A percentile compares a stretch with the other conserved stretches of the same genome.
Conservation (phyloP, 2,113 vertebrate species). For the Mus spicilegus region DNA sequence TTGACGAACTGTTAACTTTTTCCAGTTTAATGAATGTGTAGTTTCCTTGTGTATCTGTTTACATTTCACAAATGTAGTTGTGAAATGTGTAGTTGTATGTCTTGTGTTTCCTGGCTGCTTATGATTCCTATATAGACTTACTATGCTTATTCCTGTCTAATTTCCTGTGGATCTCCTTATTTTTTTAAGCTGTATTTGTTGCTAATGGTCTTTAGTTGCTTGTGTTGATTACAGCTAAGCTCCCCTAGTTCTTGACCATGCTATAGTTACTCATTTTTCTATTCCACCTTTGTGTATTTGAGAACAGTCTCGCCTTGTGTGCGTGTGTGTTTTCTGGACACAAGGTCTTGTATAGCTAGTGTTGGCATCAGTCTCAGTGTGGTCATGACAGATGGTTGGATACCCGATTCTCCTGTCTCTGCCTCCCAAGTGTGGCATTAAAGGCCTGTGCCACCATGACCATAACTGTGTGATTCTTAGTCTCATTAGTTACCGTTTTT, state of each 20-base stretch:
- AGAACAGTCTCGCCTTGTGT: slow-evolving; percentile 9
- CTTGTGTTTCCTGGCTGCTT: background rate
- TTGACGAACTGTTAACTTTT: background rate
- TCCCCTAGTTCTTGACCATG: background rate
- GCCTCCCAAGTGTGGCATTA: background rate
- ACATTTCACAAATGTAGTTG: background rate
- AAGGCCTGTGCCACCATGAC: background rate
- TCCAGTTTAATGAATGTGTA: background rate
- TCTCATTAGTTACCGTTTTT: background rate
- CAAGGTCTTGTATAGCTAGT: background rate
- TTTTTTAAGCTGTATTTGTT: slow-evolving; percentile 19
- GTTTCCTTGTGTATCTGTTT: slow-evolving; percentile 36
- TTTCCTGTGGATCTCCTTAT: background rate
- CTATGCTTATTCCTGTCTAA: background rate
- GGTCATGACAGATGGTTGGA: background rate
- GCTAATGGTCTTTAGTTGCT: background rate
- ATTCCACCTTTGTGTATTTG: slow-evolving; percentile 20
- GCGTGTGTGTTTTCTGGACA: background rate
- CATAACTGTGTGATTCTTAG: background rate
- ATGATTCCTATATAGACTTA: slow-evolving; percentile 10
- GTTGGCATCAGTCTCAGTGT: background rate
- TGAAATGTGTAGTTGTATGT: background rate
- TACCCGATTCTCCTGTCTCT: background rate
- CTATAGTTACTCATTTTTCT: slow-evolving; percentile 44
- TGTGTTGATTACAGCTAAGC: slow-evolving; percentile 28